Conservation (phyloP, 2,113 vertebrate species). For the Leptodactylus fuscus region DNA sequence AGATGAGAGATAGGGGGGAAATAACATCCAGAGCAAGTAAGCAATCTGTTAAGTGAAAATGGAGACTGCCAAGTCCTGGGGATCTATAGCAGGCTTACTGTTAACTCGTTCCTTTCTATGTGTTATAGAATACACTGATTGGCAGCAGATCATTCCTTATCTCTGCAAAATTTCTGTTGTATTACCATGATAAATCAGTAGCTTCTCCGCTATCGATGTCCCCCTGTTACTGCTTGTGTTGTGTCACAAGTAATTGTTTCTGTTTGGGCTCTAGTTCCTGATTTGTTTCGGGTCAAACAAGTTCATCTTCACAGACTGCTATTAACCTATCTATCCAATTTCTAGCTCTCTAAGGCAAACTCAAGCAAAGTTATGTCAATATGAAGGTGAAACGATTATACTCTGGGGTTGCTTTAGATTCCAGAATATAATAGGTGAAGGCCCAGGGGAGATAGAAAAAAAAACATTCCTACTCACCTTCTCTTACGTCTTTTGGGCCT, state of each 20-base stretch:
- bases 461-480: too few species aligned
- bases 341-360: too few species aligned
- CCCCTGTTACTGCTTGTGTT: background rate
- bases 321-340: too few species aligned
- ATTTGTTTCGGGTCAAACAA: too few species aligned
- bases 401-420: too few species aligned
- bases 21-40: slow-evolving; percentile 28
- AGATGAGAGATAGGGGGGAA: slow-evolving; percentile 30
- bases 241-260: background rate
- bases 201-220: background rate
- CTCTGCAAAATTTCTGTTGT: background rate
- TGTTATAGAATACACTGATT: background rate
- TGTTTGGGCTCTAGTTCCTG: too few species aligned
- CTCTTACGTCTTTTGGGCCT: too few species aligned
- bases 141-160: background rate
- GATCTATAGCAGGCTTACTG: background rate
- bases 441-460: too few species aligned
- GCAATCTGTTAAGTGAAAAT: slow-evolving; percentile 45
- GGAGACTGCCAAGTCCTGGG: slow-evolving; percentile 35
- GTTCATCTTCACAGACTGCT: too few species aligned
- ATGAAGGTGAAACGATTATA: too few species aligned
- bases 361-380: too few species aligned
- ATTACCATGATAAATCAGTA: background rate
- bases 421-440: too few species aligned
- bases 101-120: background rate